A percentile compares a stretch with the other conserved stretches of the same genome.
phyloP scores from a whole-genome alignment of 53 echinoderm and acorn worm species.

The Antedon mediterranea region DNA sequence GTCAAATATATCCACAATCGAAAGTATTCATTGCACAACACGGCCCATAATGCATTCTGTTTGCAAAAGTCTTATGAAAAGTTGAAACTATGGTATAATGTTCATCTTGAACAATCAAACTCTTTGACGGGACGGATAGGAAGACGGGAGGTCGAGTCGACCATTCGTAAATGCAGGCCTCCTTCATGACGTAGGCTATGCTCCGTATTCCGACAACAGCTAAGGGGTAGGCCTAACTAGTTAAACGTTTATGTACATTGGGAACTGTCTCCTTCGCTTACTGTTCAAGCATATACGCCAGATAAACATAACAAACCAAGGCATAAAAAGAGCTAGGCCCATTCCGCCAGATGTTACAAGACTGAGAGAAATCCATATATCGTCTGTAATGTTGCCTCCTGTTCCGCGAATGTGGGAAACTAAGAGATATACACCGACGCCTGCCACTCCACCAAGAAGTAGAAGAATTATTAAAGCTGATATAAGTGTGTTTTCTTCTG shows the following conservation, averaged over 20 bases:
- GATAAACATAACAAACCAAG: conserved; percentile 34
- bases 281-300: not conserved
- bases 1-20: no score
- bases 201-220: no score
- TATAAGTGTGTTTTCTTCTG: conserved; percentile 64
- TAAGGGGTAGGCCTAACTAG: no score
- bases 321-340: conserved; percentile 36
- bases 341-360: conserved; percentile 33
- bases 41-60: no score
- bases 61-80: no score
- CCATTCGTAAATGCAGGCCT: no score
- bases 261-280: not conserved
- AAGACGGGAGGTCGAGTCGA: no score
- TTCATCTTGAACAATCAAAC: no score
- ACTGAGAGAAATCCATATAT: conserved; percentile 44
- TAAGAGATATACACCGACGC: conserved; percentile 55
- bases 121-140: no score
- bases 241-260: not conserved
- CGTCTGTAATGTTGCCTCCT: conserved; percentile 5
- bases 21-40: no score
- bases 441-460: conserved; percentile 40
- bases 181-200: no score
- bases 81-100: no score
- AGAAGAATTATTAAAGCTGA: conserved; percentile 51
- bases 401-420: conserved; percentile 30